Evolutionary conservation across 2,113 vertebrate genomes (phyloP).

Genomic region (Heterotis niloticus): DNA sequence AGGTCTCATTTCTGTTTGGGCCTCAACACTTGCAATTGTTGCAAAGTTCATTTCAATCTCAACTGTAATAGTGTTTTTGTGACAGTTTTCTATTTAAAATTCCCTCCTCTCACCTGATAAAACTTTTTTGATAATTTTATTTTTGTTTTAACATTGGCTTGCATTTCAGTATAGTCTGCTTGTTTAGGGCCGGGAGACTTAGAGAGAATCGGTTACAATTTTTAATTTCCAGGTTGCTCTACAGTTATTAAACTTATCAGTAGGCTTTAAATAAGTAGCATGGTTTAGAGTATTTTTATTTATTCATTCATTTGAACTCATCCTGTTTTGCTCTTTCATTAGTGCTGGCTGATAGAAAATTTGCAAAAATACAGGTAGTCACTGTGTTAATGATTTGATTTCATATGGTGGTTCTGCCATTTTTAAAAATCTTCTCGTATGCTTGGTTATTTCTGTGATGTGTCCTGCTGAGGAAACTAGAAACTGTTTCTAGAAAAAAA

Average conservation of each 20-base stretch:
- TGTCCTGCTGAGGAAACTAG: neutral
- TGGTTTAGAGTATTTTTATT: neutral
- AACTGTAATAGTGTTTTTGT: neutral
- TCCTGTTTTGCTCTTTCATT: neutral
- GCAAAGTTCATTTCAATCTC: slow-evolving; percentile 21
- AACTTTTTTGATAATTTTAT: too few species aligned
- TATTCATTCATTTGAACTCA: slow-evolving; percentile 1
- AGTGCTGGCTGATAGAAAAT: neutral
- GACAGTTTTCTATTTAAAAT: neutral
- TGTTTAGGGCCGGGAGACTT: neutral
- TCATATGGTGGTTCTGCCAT: neutral
- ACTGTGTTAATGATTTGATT: too few species aligned
- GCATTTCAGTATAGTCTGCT: neutral
- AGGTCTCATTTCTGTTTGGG: slow-evolving; percentile 23
- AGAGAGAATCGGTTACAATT: neutral
- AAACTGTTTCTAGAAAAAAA: too few species aligned
- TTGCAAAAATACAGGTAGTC: neutral
- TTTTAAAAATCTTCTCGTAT: neutral
- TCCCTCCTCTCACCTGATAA: neutral
- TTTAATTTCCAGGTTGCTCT: neutral
- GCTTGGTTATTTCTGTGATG: neutral
- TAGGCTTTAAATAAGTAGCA: neutral
- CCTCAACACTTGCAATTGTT: neutral
- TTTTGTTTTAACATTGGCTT: neutral
- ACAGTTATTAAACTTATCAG: neutral